These are phyloP conservation scores for Cossypha niveicapilla DNA, from an alignment of 2,797 vertebrate species.

Conservation along the genomic window DNA sequence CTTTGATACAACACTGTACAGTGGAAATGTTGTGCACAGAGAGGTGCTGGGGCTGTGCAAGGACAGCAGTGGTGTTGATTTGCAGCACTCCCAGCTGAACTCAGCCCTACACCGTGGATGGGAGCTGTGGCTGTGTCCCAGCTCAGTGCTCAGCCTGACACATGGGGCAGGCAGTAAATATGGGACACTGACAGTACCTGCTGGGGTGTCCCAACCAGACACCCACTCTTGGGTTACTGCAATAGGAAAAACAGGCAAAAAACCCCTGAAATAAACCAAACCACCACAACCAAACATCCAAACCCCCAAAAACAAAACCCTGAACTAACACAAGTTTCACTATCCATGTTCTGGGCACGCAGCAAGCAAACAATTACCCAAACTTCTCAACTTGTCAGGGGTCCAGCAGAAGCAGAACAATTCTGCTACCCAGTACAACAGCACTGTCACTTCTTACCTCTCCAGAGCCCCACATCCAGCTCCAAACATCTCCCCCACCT, in stretches of 20 bases:
- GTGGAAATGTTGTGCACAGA: background rate
- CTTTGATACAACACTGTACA: background rate
- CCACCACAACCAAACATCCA: background rate
- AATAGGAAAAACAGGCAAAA: background rate
- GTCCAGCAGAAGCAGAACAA: background rate
- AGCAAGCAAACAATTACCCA: background rate
- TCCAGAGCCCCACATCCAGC: background rate
- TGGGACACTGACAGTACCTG: rapidly evolving
- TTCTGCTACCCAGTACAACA: background rate
- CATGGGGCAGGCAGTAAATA: background rate
- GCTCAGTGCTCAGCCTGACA: background rate
- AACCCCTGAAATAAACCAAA: background rate
- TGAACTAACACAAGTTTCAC: background rate
- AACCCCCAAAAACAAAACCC: background rate
- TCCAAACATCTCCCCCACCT: background rate
- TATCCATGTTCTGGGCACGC: background rate
- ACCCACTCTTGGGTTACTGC: background rate
- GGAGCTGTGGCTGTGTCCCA: background rate
- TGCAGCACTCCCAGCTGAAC: background rate
- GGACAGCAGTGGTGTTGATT: background rate
- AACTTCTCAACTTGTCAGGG: background rate
- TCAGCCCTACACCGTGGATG: rapidly evolving
- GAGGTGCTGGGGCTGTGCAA: background rate
- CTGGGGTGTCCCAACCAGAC: background rate
- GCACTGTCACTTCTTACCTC: background rate